phyloP scores from a whole-genome alignment of 1,140 invertebrate genomes.

The Drosophila bocqueti region DNA sequence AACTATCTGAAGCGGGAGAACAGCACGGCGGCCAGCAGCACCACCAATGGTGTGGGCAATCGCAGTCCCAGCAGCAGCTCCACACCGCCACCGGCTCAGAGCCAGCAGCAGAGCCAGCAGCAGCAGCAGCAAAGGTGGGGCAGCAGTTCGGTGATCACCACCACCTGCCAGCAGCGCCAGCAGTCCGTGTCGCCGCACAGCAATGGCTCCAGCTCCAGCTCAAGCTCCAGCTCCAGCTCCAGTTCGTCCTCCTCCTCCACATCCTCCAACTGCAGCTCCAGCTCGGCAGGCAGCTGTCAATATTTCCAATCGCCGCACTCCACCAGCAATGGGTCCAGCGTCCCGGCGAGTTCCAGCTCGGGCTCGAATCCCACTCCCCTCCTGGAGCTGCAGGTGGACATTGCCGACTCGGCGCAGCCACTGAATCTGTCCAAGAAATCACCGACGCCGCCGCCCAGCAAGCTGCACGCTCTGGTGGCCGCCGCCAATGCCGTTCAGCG shows the following conservation, averaged over 20 bases:
- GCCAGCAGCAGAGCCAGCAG: conserved; percentile 25
- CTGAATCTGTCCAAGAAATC: conserved; percentile 95
- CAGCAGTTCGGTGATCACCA: conserved; percentile 85
- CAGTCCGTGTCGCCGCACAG: conserved; percentile 76
- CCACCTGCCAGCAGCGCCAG: conserved; percentile 85
- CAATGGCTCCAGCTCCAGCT: conserved; percentile 60
- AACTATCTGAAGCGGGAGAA: conserved; percentile 93
- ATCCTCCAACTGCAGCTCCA: conserved; percentile 52
- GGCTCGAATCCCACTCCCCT: conserved; percentile 78
- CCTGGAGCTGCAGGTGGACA: conserved; percentile 92
- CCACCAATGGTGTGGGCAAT: conserved; percentile 47
- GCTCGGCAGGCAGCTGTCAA: conserved; percentile 74
- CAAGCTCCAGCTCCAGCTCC: conserved; percentile 60
- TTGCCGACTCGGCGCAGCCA: conserved; percentile 92
- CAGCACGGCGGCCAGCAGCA: conserved; percentile 67
- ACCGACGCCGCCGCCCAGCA: conserved; percentile 90
- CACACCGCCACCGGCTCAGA: conserved; percentile 46
- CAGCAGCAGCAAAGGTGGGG: conserved; percentile 47
- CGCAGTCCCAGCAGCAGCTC: conserved; percentile 73
- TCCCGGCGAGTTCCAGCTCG: conserved; percentile 86
- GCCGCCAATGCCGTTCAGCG: conserved; percentile 76
- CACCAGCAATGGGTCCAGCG: conserved; percentile 85
- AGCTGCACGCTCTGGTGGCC: conserved; percentile 78
- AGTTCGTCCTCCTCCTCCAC: conserved; percentile 59
- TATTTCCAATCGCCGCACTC: conserved; percentile 85